These are phyloP conservation scores for Oreochromis aureus DNA, from an alignment of 2,113 vertebrate species.

Conservation along the genomic window DNA sequence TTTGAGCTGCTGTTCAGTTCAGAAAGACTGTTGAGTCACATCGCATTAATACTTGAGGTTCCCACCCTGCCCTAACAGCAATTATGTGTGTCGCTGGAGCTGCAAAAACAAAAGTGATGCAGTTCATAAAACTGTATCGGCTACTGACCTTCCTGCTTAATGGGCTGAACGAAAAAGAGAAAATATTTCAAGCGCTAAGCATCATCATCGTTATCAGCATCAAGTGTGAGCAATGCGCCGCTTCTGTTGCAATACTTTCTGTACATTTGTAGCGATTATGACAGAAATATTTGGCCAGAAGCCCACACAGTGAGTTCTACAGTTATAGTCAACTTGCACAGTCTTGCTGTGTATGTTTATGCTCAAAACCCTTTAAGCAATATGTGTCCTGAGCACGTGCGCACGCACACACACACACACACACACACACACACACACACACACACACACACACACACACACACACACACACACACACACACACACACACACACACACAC, in stretches of 20 bases:
- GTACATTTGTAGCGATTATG: background rate
- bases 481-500: background rate
- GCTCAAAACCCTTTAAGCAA: background rate
- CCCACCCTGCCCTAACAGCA: background rate
- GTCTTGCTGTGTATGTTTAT: conserved; percentile 9
- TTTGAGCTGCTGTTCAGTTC: background rate
- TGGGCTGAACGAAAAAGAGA: background rate
- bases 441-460: background rate
- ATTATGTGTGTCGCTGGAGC: background rate
- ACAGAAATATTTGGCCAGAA: background rate
- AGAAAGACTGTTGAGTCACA: background rate
- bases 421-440: background rate
- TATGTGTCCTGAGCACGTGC: background rate
- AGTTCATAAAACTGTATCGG: background rate
- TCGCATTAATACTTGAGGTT: background rate
- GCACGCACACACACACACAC: background rate
- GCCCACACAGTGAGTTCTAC: background rate
- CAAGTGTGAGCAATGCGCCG: background rate
- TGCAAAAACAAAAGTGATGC: background rate
- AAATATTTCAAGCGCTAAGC: background rate
- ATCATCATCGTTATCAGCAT: background rate
- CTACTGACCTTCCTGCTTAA: background rate
- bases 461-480: background rate
- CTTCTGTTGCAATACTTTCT: background rate
- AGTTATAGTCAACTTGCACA: background rate